Conservation (phyloP, 1,140 invertebrate species). For the Pteromalus puparum region DNA sequence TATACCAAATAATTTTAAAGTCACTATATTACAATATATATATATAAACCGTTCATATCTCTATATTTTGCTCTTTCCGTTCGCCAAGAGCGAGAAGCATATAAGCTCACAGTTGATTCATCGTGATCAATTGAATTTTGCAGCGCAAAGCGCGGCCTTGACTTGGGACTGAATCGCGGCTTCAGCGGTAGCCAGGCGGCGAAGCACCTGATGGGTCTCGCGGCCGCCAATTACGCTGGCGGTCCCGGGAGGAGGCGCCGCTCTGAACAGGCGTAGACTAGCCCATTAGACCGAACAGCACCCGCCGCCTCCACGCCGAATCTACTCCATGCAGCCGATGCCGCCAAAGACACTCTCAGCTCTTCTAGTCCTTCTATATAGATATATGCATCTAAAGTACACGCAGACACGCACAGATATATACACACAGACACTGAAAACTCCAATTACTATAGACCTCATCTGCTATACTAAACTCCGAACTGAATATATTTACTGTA, state of each 20-base stretch:
- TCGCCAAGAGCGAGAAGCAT: too few relatives aligned
- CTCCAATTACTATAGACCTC: background rate
- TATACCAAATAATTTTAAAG: too few relatives aligned
- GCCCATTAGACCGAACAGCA: background rate
- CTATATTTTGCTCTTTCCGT: too few relatives aligned
- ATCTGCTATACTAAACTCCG: background rate
- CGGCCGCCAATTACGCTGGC: constrained; percentile 90
- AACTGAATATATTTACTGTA: background rate
- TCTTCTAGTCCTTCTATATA: background rate
- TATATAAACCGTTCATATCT: too few relatives aligned
- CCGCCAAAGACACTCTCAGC: constrained; percentile 30
- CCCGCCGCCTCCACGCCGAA: background rate
- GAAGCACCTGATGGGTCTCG: constrained; percentile 91
- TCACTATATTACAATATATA: too few relatives aligned
- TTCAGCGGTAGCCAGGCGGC: constrained; percentile 92
- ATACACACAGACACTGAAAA: background rate
- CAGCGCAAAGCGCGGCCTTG: constrained; percentile 87
- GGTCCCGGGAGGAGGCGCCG: constrained; percentile 90
- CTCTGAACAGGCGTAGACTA: constrained; percentile 72
- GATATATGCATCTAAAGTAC: background rate
- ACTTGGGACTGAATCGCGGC: constrained; percentile 88
- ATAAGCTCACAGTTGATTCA: too few relatives aligned
- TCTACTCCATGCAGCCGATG: background rate
- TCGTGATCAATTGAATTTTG: constrained; percentile 56
- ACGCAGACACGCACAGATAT: background rate